Evolutionary conservation across 2,797 vertebrate species (phyloP).

Genomic region (Aselliscus stoliczkanus): DNA sequence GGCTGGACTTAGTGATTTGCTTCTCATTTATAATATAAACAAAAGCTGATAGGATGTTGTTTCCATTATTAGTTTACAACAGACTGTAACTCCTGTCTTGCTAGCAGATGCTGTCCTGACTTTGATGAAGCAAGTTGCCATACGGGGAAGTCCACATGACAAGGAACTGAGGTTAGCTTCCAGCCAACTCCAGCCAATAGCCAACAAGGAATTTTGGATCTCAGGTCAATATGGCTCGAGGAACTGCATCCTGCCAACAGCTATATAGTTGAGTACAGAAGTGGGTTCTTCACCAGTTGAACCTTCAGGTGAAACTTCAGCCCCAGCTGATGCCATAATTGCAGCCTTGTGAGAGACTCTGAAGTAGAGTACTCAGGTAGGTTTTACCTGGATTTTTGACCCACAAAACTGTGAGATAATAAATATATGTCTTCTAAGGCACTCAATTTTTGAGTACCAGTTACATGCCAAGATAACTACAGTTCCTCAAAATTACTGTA

Average conservation of each 20-base stretch:
- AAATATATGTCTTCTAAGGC: neutral
- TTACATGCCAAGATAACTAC: neutral
- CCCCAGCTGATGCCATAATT: neutral
- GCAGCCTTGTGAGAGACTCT: too few relatives aligned
- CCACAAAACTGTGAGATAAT: too few relatives aligned
- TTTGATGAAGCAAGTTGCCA: too few relatives aligned
- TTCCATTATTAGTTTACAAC: neutral
- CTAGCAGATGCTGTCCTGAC: neutral
- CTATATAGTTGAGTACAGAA: neutral
- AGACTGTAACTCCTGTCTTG: neutral
- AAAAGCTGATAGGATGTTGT: neutral
- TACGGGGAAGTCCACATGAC: too few relatives aligned
- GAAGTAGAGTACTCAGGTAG: neutral
- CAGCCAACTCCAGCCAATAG: neutral
- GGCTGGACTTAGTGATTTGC: neutral
- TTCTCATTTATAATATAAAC: neutral
- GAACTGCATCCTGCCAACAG: neutral
- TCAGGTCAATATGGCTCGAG: neutral
- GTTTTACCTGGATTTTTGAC: too few relatives aligned
- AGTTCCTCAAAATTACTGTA: conserved; percentile 72
- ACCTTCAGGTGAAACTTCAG: neutral
- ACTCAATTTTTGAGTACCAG: neutral
- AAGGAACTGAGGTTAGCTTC: neutral
- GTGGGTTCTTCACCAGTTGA: neutral
- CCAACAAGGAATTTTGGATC: neutral